Percentiles rank a stretch among this genome's conserved stretches.
These are phyloP conservation scores for Drosophila orosa DNA, from an alignment of 1,140 invertebrate genomes.

Conservation along the genomic window DNA sequence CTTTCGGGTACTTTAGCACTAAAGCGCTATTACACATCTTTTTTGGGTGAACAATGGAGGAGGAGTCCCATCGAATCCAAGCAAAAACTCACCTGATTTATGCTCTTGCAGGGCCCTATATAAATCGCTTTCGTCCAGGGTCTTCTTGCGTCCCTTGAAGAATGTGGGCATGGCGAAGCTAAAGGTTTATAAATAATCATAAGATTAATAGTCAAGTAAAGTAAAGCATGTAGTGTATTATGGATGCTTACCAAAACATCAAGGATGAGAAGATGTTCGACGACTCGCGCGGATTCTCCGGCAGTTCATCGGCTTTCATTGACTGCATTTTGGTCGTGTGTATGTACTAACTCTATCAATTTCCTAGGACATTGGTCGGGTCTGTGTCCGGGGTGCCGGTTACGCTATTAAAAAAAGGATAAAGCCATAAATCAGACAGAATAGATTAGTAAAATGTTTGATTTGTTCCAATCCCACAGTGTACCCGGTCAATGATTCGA, in stretches of 20 bases:
- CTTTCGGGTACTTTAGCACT: neutral
- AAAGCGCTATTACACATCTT: conserved; percentile 6
- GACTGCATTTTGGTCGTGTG: conserved; percentile 76
- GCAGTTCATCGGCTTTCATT: conserved; percentile 75
- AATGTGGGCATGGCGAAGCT: conserved; percentile 86
- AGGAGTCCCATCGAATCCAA: neutral
- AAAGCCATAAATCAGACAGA: neutral
- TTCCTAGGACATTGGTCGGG: conserved; percentile 58
- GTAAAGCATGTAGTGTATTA: neutral
- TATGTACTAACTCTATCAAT: conserved; percentile 40
- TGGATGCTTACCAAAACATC: conserved; percentile 74
- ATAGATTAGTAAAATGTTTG: neutral
- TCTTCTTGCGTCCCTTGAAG: conserved; percentile 85
- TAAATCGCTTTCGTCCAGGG: conserved; percentile 86
- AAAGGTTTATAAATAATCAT: neutral
- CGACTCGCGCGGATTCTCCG: conserved; percentile 78
- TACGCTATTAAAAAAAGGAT: conserved; percentile 22
- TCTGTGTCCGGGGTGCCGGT: conserved; percentile 12
- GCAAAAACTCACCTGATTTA: conserved; percentile 82
- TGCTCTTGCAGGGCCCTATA: conserved; percentile 87
- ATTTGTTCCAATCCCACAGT: neutral
- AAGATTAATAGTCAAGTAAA: neutral
- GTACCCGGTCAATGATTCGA: neutral
- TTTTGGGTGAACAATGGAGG: neutral
- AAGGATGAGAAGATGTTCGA: conserved; percentile 73